Evolutionary conservation across 1,140 invertebrate genomes (phyloP).

Genomic region (Dreissena rostriformis): DNA sequence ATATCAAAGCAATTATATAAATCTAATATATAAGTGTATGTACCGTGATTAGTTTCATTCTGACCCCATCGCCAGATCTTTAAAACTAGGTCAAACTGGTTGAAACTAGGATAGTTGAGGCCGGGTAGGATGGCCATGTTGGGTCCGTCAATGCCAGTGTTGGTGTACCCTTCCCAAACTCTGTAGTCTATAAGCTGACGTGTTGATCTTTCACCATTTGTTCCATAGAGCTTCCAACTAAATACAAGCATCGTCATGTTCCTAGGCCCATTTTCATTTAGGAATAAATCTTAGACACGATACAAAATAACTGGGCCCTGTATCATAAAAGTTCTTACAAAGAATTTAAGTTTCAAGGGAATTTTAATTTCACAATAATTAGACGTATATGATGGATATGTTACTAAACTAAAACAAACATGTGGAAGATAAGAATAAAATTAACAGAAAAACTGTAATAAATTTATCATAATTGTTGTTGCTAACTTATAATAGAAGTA

Average conservation of each 20-base stretch:
- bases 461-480: no score
- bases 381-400: no score
- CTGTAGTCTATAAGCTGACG: constrained; percentile 5
- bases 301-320: no score
- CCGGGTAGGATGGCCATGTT: constrained; percentile 57
- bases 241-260: background rate
- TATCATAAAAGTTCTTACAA: no score
- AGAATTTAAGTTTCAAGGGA: no score
- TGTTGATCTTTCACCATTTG: constrained; percentile 5
- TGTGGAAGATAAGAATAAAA: no score
- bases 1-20: no score
- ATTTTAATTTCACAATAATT: no score
- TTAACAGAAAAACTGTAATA: no score
- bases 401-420: no score
- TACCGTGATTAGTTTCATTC: constrained; percentile 31
- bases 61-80: constrained; percentile 63
- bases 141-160: constrained; percentile 52
- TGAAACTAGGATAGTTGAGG: constrained; percentile 7
- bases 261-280: no score
- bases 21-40: background rate
- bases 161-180: constrained; percentile 46
- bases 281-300: no score
- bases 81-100: constrained; percentile 30
- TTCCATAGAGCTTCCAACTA: constrained; percentile 59
- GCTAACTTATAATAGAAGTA: constrained; percentile 59